These are phyloP conservation scores for Gymnopithys bicolor DNA, from an alignment of 2,797 vertebrate genomes.

Conservation along the genomic window DNA sequence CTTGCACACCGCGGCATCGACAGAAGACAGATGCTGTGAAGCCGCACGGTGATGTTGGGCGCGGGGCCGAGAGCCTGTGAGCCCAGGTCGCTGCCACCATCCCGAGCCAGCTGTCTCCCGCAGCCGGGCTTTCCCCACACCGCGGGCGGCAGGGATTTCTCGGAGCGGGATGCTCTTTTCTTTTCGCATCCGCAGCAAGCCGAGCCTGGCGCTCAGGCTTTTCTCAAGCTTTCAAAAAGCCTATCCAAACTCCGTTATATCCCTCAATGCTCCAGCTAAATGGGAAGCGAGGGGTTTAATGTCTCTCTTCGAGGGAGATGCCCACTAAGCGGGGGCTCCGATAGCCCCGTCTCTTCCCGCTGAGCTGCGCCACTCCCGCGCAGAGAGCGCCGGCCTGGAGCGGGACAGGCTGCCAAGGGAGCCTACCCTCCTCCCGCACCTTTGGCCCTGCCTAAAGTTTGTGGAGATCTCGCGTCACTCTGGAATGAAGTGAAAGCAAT, in stretches of 20 bases:
- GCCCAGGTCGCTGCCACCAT: background rate
- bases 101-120: background rate
- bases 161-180: background rate
- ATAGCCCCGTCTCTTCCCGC: too few relatives aligned
- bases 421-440: background rate
- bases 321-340: background rate
- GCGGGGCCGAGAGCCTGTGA: rapidly evolving
- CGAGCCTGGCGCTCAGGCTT: background rate
- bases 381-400: background rate
- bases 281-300: rapidly evolving
- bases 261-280: background rate
- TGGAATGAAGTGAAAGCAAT: background rate
- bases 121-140: background rate
- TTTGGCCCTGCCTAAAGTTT: background rate
- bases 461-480: background rate
- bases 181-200: rapidly evolving
- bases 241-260: background rate
- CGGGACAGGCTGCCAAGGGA: background rate
- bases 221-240: background rate
- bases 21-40: background rate
- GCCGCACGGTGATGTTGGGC: rapidly evolving
- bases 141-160: background rate
- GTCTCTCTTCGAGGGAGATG: background rate
- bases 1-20: background rate
- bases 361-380: background rate